Conservation (phyloP, 2,113 vertebrate genomes). For the Salvelinus namaycush region DNA sequence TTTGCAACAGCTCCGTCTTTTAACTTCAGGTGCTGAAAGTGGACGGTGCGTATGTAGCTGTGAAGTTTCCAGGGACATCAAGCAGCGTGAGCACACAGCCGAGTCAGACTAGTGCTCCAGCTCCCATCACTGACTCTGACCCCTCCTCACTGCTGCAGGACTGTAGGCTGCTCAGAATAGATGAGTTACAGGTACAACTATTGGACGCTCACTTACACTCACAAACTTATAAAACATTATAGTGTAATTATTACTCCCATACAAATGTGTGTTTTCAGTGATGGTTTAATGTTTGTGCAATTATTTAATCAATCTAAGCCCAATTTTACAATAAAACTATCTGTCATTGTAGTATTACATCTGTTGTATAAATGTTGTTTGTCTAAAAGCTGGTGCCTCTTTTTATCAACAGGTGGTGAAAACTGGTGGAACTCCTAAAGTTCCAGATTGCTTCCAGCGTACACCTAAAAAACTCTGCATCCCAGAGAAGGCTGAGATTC, state of each 20-base stretch:
- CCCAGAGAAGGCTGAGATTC: conserved; percentile 97
- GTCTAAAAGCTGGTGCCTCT: background rate
- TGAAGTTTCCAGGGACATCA: conserved; percentile 96
- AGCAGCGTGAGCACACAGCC: conserved; percentile 83
- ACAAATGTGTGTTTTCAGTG: background rate
- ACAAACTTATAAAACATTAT: background rate
- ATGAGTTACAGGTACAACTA: conserved; percentile 89
- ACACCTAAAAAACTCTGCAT: conserved; percentile 98
- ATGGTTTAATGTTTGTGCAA: no score
- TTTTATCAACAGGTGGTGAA: conserved; percentile 86
- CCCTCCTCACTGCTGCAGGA: conserved; percentile 95
- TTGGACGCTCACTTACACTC: background rate
- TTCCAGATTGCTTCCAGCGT: conserved; percentile 98
- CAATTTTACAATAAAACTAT: no score
- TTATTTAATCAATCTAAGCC: no score
- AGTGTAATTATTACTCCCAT: background rate
- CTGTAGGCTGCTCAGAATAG: conserved; percentile 94
- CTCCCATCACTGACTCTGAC: conserved; percentile 85
- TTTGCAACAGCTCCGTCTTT: conserved; percentile 35
- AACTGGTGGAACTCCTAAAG: conserved; percentile 97
- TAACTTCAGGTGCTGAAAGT: conserved; percentile 93
- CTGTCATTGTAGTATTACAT: no score
- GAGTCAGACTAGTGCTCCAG: conserved; percentile 77
- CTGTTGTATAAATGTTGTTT: no score
- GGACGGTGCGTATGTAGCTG: conserved; percentile 97